Conservation (phyloP, 2,888 invertebrate species). For the Balanococcus diminutus region DNA sequence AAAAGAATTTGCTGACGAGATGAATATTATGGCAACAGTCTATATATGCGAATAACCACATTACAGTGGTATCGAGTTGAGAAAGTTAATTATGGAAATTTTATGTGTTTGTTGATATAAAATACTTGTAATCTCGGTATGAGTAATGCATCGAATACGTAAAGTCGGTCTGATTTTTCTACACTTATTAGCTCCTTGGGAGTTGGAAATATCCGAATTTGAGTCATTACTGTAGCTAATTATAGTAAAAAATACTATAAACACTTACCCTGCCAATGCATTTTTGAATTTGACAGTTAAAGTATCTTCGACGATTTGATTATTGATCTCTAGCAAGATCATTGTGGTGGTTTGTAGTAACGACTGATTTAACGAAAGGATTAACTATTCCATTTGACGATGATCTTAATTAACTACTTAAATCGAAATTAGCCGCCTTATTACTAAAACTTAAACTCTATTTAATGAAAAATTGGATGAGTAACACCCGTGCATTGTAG, state of each 20-base stretch:
- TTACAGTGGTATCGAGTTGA: neutral
- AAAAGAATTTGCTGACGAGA: neutral
- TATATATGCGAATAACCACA: neutral
- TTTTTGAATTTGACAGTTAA: constrained; percentile 94
- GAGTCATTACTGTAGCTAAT: neutral
- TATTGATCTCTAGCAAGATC: constrained; percentile 98
- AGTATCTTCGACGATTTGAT: constrained; percentile 98
- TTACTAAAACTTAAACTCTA: neutral
- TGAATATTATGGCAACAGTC: neutral
- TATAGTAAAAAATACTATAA: neutral
- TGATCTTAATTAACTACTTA: constrained; percentile 11
- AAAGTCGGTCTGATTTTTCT: neutral
- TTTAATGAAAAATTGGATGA: neutral
- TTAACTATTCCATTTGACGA: neutral
- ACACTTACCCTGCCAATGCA: constrained; percentile 90
- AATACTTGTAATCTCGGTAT: too few species aligned
- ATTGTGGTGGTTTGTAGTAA: constrained; percentile 63
- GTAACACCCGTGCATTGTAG: constrained; percentile 42
- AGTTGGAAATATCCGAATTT: neutral
- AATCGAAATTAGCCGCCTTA: neutral
- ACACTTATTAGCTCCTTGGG: neutral
- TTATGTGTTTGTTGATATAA: constrained; percentile 18
- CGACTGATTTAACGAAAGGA: neutral
- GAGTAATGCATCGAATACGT: neutral
- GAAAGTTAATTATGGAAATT: constrained; percentile 34